phyloP scores from a whole-genome alignment of 2,888 invertebrate genomes.

The Aphidoletes aphidimyza region DNA sequence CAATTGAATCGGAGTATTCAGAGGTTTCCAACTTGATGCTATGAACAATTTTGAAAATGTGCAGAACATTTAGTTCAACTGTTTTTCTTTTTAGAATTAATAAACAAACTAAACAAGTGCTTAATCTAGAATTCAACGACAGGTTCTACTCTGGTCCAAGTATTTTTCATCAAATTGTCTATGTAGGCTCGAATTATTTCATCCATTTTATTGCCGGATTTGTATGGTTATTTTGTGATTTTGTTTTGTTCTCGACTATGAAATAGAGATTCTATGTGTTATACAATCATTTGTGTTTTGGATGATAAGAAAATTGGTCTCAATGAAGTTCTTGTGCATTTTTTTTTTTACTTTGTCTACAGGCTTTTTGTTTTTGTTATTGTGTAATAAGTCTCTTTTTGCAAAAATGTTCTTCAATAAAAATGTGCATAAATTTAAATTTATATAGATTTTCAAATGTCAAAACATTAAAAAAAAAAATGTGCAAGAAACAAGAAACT shows the following conservation, averaged over 20 bases:
- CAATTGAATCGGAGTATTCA: neutral
- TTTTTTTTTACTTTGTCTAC: neutral
- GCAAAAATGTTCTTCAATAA: too few species aligned
- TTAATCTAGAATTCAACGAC: slow-evolving; percentile 24
- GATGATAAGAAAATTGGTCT: slow-evolving; percentile 42
- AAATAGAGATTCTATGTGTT: neutral
- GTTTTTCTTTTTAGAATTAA: neutral
- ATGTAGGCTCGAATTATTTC: slow-evolving; percentile 23
- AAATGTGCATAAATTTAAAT: too few species aligned
- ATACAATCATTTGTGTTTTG: neutral
- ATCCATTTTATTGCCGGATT: neutral
- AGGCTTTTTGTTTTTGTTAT: neutral
- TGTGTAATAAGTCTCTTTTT: slow-evolving; percentile 10
- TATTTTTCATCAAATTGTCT: neutral
- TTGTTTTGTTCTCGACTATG: too few species aligned
- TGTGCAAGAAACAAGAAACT: neutral
- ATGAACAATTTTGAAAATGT: neutral
- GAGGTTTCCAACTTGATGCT: neutral
- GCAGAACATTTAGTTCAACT: neutral
- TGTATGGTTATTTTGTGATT: too few species aligned
- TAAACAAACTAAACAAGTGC: neutral
- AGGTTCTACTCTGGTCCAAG: slow-evolving; percentile 6
- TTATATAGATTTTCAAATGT: too few species aligned
- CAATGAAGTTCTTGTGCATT: slow-evolving; percentile 28
- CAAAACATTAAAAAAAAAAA: too few species aligned